Base-by-base conservation (phyloP, 2,113 vertebrate species). In the Brachirus orientalis region DNA sequence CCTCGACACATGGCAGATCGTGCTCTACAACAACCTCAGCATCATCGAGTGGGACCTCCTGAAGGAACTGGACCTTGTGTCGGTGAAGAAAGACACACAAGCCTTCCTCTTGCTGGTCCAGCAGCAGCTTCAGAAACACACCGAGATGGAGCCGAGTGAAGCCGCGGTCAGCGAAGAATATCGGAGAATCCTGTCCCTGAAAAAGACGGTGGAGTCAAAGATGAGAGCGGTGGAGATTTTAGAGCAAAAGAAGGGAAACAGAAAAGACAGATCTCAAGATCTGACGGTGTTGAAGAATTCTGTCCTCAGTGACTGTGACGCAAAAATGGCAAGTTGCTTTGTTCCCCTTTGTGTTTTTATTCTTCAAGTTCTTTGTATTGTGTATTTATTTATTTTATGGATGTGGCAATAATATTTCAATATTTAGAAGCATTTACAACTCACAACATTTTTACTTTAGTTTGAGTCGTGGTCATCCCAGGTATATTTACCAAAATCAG, bases 261-360 rank as follows among this genome's bases (percentile, higher is more conserved):
- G 65, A 7, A 61, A 51, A 68, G 82, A 65, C 37, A 69, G 55
- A 64, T 72, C 72, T 19, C 51, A 58, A 9, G 89, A 93, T 38
- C 33, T 92, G 13, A 43, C 36, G 19, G 65, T 85, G 8, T 8
- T 96, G 74, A 87, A 78, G 64, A 75, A 71, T 8, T 52, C 43
- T 11, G 79, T 96, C 66, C 80, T 91, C 41, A 28, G 65, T 43
- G 87, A 89, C 68, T 90, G 95, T 86, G 89, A 92, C 70, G 80
- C 82, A 8, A 91, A 80, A 66, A 91, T 88, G 88, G 97, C 93
- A 93, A 94, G 95, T 94, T 69, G 45, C 16, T 19, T 67, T 64
- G 4, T 20, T 69, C 18, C 41, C 3, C 0, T 18, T 54, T n/a
- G 8, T 47, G n/a, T 18, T 17, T n/a, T 43, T 14, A 4, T 28